phyloP scores from a whole-genome alignment of 2,797 vertebrate genomes.

The Okamejei kenojei region DNA sequence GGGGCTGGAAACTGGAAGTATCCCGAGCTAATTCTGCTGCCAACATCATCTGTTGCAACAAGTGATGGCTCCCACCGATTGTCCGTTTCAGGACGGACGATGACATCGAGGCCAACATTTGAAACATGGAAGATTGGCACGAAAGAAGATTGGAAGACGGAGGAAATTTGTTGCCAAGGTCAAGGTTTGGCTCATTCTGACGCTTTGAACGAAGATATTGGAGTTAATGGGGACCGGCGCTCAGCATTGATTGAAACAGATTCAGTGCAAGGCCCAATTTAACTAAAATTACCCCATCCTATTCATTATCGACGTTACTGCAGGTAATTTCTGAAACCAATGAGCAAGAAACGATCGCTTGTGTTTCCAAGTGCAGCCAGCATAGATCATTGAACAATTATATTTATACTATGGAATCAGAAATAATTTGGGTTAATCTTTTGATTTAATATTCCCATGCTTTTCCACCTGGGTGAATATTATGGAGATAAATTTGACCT shows the following conservation, averaged over 20 bases:
- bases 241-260: neutral
- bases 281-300: neutral
- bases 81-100: no score
- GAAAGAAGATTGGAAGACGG: neutral
- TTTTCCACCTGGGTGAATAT: conserved; percentile 24
- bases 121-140: no score
- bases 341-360: neutral
- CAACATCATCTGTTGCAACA: no score
- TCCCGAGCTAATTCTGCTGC: no score
- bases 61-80: no score
- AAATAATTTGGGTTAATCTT: conserved; percentile 5
- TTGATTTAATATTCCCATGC: conserved; percentile 8
- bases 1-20: no score
- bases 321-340: neutral
- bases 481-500: conserved; percentile 15
- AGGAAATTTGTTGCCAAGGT: neutral
- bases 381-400: conserved; percentile 12
- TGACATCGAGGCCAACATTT: no score
- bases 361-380: neutral
- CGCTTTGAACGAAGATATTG: no score
- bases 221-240: neutral
- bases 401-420: neutral
- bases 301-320: neutral
- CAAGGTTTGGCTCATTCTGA: no score
- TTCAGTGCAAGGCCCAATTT: neutral